Conservation (phyloP, 1,140 invertebrate genomes). For the Brachionus asplanchnoidis region DNA sequence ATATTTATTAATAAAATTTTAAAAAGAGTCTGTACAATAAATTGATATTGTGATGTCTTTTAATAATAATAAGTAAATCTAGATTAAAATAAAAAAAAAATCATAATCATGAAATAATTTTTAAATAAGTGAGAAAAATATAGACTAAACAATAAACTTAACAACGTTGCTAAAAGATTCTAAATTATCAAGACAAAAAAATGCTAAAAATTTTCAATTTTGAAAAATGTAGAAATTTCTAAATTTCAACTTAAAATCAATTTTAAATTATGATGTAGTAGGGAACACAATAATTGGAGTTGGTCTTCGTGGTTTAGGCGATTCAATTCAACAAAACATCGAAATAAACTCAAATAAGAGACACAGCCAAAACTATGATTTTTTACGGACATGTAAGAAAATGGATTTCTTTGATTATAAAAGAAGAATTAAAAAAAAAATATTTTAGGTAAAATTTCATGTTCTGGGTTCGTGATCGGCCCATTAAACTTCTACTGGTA, state of each 20-base stretch:
- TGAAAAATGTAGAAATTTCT: background rate
- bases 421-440: background rate
- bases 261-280: background rate
- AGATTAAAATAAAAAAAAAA: no score
- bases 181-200: background rate
- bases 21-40: no score
- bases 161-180: background rate
- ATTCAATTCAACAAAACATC: slow-evolving; percentile 34
- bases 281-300: slow-evolving; percentile 21
- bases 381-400: background rate
- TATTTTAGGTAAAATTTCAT: slow-evolving; percentile 42
- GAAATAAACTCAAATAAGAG: background rate
- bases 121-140: no score
- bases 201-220: background rate
- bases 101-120: no score
- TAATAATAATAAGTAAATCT: no score
- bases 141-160: no score
- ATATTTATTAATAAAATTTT: no score
- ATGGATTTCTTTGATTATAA: background rate
- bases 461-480: slow-evolving; percentile 42
- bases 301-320: background rate
- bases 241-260: background rate
- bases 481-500: slow-evolving; percentile 45
- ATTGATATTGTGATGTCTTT: no score
- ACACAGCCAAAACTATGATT: background rate